A percentile compares a stretch with the other conserved stretches of the same genome.
Evolutionary conservation across 1,140 invertebrate genomes (phyloP).

Genomic region (Sinonovacula constricta): DNA sequence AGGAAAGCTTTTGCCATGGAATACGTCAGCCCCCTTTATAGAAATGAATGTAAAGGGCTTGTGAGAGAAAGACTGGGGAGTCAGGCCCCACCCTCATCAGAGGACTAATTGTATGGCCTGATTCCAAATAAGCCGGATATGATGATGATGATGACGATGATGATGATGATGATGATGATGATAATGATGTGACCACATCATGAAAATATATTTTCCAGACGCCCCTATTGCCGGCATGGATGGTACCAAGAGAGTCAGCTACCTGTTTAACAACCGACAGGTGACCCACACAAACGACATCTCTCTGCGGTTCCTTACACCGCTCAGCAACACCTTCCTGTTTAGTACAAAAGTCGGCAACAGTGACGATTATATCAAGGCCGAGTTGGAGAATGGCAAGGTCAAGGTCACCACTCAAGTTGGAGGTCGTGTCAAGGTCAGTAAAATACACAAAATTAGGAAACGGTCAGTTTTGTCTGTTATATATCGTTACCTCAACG

Average conservation of each 20-base stretch:
- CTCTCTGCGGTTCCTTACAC: constrained; percentile 71
- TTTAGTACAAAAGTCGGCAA: constrained; percentile 64
- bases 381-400: constrained; percentile 62
- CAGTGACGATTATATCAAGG: constrained; percentile 58
- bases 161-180: too few species aligned
- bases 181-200: too few species aligned
- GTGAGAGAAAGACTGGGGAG: not conserved
- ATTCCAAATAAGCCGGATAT: not conserved
- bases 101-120: not conserved
- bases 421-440: too few species aligned
- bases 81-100: too few species aligned
- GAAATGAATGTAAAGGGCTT: not conserved
- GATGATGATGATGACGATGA: too few species aligned
- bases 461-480: too few species aligned
- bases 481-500: too few species aligned
- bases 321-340: constrained; percentile 61
- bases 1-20: too few species aligned
- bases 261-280: constrained; percentile 45
- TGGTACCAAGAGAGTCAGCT: constrained; percentile 47
- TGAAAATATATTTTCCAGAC: constrained; percentile 61
- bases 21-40: too few species aligned
- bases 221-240: constrained; percentile 67
- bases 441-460: too few species aligned
- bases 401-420: constrained; percentile 68
- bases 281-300: constrained; percentile 70